Evolutionary conservation across 2,888 invertebrate genomes (phyloP).

Genomic region (Stramonita haemastoma): DNA sequence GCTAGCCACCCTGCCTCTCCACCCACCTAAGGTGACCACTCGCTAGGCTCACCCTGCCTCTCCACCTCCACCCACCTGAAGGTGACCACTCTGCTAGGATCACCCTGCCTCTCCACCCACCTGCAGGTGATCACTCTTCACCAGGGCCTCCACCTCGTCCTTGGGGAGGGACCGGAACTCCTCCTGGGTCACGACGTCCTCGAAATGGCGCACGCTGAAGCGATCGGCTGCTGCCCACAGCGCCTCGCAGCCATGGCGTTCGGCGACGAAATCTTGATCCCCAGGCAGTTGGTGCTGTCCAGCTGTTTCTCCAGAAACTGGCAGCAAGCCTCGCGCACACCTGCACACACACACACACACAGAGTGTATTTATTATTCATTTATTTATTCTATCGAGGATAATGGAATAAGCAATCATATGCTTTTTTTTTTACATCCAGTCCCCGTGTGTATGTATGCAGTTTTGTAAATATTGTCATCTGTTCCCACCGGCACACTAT

Average conservation of each 20-base stretch:
- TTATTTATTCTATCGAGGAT: no score
- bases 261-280: conserved; percentile 77
- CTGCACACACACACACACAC: conserved; percentile 53
- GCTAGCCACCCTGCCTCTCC: no score
- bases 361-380: no score
- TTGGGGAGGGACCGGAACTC: conserved; percentile 71
- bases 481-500: no score
- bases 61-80: background rate
- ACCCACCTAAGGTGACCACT: no score
- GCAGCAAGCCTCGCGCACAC: conserved; percentile 76
- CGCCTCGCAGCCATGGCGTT: conserved; percentile 71
- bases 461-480: no score
- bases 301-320: conserved; percentile 75
- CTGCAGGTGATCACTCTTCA: conserved; percentile 75
- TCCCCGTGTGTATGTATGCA: no score
- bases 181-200: conserved; percentile 71
- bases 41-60: background rate
- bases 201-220: conserved; percentile 71
- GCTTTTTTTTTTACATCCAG: no score
- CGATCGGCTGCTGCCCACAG: conserved; percentile 70
- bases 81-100: background rate
- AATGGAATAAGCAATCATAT: no score
- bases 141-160: conserved; percentile 70
- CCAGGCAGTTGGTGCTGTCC: conserved; percentile 75
- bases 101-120: conserved; percentile 53